Evolutionary conservation across 2,888 invertebrate species (phyloP).

Genomic region (Himalopsyche japonica): DNA sequence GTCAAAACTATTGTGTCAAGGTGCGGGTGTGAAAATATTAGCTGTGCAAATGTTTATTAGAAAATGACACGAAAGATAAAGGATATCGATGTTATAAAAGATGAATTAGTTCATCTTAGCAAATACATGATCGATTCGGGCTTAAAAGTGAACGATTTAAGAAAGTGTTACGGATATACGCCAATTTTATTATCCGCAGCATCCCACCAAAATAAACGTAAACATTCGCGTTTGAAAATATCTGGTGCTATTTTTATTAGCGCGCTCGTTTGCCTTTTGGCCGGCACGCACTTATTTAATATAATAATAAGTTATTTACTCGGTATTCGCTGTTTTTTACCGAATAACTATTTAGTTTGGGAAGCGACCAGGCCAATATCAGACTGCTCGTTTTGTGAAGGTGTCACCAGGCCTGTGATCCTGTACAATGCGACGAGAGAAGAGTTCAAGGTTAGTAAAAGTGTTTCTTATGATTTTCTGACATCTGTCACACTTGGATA

Average conservation of each 20-base stretch:
- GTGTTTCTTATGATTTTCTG: constrained; percentile 27
- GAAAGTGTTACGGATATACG: constrained; percentile 11
- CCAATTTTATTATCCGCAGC: constrained; percentile 6
- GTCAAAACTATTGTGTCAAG: constrained; percentile 19
- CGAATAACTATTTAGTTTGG: constrained; percentile 85
- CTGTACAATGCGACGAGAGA: constrained; percentile 69
- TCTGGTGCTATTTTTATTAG: constrained; percentile 29
- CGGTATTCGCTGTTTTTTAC: constrained; percentile 74
- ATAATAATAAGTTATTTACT: constrained; percentile 45
- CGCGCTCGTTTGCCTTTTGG: constrained; percentile 27
- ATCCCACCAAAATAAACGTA: constrained; percentile 1
- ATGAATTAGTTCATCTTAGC: constrained; percentile 21
- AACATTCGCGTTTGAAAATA: constrained; percentile 17
- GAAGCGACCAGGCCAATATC: constrained; percentile 84
- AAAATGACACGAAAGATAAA: constrained; percentile 15
- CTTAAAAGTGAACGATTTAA: constrained; percentile 21
- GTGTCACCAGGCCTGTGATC: constrained; percentile 68
- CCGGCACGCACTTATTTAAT: constrained; percentile 16
- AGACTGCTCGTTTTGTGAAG: constrained; percentile 77
- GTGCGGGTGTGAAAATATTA: constrained; percentile 9
- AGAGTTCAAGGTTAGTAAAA: constrained; percentile 61
- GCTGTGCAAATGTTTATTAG: constrained; percentile 2
- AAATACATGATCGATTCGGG: constrained; percentile 27
- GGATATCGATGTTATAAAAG: constrained; percentile 1
- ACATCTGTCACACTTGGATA: background rate